phyloP scores from a whole-genome alignment of 92 coral and sea anemone genomes.

The Metridium senile region DNA sequence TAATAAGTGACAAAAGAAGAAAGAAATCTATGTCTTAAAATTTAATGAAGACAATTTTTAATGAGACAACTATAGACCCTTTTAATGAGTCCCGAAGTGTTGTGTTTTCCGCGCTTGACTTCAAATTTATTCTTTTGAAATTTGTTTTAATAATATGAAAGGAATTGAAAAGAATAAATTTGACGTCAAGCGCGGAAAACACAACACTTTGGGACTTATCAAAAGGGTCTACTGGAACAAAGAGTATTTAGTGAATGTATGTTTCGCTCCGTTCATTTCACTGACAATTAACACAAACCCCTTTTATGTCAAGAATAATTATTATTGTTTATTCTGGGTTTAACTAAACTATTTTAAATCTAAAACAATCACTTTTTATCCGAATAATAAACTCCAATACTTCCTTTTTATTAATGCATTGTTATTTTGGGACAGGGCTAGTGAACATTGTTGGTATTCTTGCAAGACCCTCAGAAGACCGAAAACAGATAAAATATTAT shows the following conservation, averaged over 20 bases:
- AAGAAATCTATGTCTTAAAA: too few species aligned
- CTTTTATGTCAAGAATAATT: background rate
- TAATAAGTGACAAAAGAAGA: too few species aligned
- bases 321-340: background rate
- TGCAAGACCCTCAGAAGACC: background rate
- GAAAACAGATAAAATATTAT: background rate
- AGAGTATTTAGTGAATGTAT: background rate
- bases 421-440: slow-evolving; percentile 1
- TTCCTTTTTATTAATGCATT: slow-evolving; percentile 5
- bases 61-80: too few species aligned
- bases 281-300: background rate
- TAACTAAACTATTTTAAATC: background rate
- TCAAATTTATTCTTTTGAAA: too few species aligned
- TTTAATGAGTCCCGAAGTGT: too few species aligned
- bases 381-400: background rate
- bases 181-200: too few species aligned
- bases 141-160: too few species aligned
- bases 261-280: background rate
- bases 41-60: too few species aligned
- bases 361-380: background rate
- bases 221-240: background rate
- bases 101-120: too few species aligned
- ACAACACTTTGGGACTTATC: too few species aligned
- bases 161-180: too few species aligned
- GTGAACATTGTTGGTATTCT: background rate